phyloP scores from a whole-genome alignment of 1,140 invertebrate genomes.

The Drosophila guanche region DNA sequence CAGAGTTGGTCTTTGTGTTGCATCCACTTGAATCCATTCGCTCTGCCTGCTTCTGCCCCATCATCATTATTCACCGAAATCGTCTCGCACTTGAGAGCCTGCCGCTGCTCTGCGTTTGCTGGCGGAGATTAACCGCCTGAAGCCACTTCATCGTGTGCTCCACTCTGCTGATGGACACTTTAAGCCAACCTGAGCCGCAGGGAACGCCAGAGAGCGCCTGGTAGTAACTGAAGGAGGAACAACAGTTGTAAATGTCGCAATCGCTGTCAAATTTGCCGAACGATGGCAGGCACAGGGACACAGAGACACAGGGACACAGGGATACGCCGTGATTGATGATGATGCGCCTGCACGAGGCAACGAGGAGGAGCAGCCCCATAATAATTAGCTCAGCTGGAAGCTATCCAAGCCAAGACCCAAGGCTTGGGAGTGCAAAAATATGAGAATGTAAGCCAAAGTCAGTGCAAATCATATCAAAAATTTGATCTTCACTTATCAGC shows the following conservation, averaged over 20 bases:
- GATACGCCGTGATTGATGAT: slow-evolving; percentile 65
- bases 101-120: neutral
- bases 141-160: slow-evolving; percentile 13
- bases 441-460: slow-evolving; percentile 16
- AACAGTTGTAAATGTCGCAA: slow-evolving; percentile 79
- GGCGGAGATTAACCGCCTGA: slow-evolving; percentile 30
- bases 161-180: slow-evolving; percentile 13
- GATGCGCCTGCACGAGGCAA: slow-evolving; percentile 48
- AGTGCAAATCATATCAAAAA: slow-evolving; percentile 34
- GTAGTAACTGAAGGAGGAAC: slow-evolving; percentile 26
- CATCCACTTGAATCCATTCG: too few species aligned
- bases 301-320: neutral
- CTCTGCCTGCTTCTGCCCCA: too few species aligned
- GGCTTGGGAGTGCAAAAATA: neutral
- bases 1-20: too few species aligned
- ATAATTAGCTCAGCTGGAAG: slow-evolving; percentile 50
- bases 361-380: slow-evolving; percentile 1
- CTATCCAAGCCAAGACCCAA: slow-evolving; percentile 23
- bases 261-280: slow-evolving; percentile 67
- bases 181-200: slow-evolving; percentile 21
- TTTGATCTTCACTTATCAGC: slow-evolving; percentile 56
- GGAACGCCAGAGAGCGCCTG: too few species aligned
- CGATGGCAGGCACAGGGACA: neutral
- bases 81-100: neutral
- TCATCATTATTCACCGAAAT: slow-evolving; percentile 8